Evolutionary conservation across 1,140 invertebrate genomes (phyloP).

Genomic region (Maconellicoccus hirsutus): DNA sequence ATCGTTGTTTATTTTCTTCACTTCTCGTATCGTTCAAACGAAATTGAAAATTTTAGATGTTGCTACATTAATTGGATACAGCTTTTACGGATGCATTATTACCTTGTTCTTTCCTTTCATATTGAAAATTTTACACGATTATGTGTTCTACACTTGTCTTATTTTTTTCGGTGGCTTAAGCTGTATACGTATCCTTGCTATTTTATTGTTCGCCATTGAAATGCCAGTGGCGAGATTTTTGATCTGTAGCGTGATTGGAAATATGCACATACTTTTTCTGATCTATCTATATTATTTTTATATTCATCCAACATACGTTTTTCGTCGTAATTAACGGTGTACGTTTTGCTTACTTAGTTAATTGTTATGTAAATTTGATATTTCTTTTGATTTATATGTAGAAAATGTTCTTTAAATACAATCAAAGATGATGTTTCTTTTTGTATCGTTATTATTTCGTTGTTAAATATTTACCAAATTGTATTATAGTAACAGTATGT

Average conservation of each 20-base stretch:
- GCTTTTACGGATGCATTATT: slow-evolving; percentile 38
- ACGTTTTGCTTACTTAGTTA: no score
- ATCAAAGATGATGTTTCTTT: no score
- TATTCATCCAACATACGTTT: slow-evolving; percentile 37
- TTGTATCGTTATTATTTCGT: no score
- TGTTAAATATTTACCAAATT: no score
- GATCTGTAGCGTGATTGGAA: slow-evolving; percentile 36
- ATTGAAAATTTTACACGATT: slow-evolving; percentile 35
- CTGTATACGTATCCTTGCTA: slow-evolving; percentile 36
- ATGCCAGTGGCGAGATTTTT: slow-evolving; percentile 37
- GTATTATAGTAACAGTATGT: no score
- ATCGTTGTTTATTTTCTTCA: slow-evolving; percentile 33
- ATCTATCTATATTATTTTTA: slow-evolving; percentile 41
- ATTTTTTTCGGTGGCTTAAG: slow-evolving; percentile 37
- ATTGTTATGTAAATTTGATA: no score
- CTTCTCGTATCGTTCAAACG: slow-evolving; percentile 33
- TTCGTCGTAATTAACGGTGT: background rate
- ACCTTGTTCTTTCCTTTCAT: slow-evolving; percentile 36
- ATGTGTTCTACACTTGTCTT: slow-evolving; percentile 36
- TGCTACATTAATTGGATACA: slow-evolving; percentile 37
- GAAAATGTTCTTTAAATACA: no score
- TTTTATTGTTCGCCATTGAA: slow-evolving; percentile 36
- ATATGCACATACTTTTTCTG: slow-evolving; percentile 37
- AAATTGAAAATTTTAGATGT: slow-evolving; percentile 34
- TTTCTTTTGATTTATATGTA: no score